These are phyloP conservation scores for Selenia dentaria DNA, from an alignment of 2,888 invertebrate species.

Conservation along the genomic window DNA sequence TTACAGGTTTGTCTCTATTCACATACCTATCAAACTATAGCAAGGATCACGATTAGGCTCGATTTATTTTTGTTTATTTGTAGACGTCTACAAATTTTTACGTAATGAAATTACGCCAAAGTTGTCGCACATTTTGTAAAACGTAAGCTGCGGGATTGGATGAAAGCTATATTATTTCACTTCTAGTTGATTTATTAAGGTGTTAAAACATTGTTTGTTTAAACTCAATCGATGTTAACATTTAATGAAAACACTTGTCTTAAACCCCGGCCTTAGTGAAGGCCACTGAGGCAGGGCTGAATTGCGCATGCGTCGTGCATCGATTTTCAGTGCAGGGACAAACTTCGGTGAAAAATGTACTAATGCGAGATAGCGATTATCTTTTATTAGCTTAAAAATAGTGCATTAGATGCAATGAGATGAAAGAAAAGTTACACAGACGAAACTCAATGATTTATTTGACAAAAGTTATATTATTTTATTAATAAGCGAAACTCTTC, in stretches of 20 bases:
- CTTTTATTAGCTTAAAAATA: too few relatives aligned
- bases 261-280: not conserved
- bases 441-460: too few relatives aligned
- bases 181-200: not conserved
- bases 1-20: slow-evolving; percentile 3
- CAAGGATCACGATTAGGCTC: not conserved
- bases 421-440: too few relatives aligned
- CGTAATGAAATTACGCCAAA: slow-evolving; percentile 9
- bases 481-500: too few relatives aligned
- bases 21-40: not conserved
- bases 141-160: not conserved
- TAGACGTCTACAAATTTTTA: slow-evolving; percentile 6
- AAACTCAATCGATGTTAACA: not conserved
- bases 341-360: not conserved
- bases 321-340: slow-evolving; percentile 20
- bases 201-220: not conserved
- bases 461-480: too few relatives aligned
- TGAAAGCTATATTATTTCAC: not conserved
- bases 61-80: slow-evolving; percentile 5
- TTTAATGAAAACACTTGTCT: not conserved
- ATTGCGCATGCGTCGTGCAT: slow-evolving; percentile 17
- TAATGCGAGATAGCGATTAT: too few relatives aligned
- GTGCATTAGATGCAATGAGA: too few relatives aligned
- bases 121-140: slow-evolving; percentile 4
- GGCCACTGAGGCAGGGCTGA: not conserved